Conservation (phyloP, 1,140 invertebrate genomes). For the Theocolax elegans region DNA sequence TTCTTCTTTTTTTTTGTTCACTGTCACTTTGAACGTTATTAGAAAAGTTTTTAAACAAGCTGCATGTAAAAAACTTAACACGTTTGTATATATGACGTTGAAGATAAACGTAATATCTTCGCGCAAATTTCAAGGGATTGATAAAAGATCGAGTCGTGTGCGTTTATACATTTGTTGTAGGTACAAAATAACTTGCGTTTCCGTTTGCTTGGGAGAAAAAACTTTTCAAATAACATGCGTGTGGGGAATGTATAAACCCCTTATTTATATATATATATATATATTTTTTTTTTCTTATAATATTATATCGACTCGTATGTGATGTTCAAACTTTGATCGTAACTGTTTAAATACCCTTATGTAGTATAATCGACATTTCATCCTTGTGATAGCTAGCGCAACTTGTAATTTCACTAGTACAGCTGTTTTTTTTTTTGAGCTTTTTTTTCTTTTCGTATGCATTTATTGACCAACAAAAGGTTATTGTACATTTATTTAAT, state of each 20-base stretch:
- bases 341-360: constrained; percentile 27
- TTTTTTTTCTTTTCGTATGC: too few species aligned
- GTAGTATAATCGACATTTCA: neutral
- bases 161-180: constrained; percentile 9
- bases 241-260: too few species aligned
- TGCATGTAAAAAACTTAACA: constrained; percentile 33
- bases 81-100: neutral
- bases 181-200: constrained; percentile 10
- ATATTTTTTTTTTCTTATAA: constrained; percentile 45
- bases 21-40: constrained; percentile 15
- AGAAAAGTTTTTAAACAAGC: constrained; percentile 35
- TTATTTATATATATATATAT: too few species aligned
- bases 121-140: constrained; percentile 4
- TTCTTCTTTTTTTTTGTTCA: constrained; percentile 12
- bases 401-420: constrained; percentile 56
- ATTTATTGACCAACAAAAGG: constrained; percentile 25
- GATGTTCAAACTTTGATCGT: constrained; percentile 20
- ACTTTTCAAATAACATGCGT: constrained; percentile 44
- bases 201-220: constrained; percentile 2
- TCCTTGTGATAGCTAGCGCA: constrained; percentile 34
- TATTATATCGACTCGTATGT: constrained; percentile 13
- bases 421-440: constrained; percentile 43
- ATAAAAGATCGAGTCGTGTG: constrained; percentile 13
- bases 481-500: constrained; percentile 45
- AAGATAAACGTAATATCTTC: constrained; percentile 1